A percentile compares a stretch with the other conserved stretches of the same genome.
Conservation (phyloP, 1,140 invertebrate genomes). For the Scaptomyza hsui region DNA sequence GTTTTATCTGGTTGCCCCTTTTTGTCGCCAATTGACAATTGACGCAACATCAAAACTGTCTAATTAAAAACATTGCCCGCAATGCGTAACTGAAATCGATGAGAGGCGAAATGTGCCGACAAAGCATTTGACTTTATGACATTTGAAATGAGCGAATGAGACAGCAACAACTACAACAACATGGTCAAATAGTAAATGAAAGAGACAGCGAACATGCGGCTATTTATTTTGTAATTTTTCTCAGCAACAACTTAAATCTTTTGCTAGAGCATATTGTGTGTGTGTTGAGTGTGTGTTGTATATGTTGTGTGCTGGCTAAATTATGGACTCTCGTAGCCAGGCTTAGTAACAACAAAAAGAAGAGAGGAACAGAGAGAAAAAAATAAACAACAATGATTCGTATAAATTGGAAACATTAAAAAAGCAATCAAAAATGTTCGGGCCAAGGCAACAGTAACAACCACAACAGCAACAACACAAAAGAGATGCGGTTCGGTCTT, state of each 20-base stretch:
- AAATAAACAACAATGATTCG: slow-evolving; percentile 82
- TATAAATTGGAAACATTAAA: slow-evolving; percentile 83
- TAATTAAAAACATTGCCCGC: slow-evolving; percentile 79
- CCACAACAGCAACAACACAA: slow-evolving; percentile 25
- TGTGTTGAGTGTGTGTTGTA: slow-evolving; percentile 13
- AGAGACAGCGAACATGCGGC: slow-evolving; percentile 19
- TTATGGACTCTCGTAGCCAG: slow-evolving; percentile 70
- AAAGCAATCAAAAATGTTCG: slow-evolving; percentile 81
- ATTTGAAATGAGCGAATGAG: slow-evolving; percentile 44
- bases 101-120: slow-evolving; percentile 69
- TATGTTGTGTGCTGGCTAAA: slow-evolving; percentile 57
- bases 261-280: slow-evolving; percentile 8
- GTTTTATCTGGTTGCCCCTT: slow-evolving; percentile 31
- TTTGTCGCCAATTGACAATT: slow-evolving; percentile 74
- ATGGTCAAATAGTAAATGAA: slow-evolving; percentile 32
- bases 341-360: slow-evolving; percentile 27
- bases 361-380: slow-evolving; percentile 26
- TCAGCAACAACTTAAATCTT: slow-evolving; percentile 44
- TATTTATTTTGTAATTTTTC: slow-evolving; percentile 82
- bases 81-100: slow-evolving; percentile 76
- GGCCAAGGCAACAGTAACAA: slow-evolving; percentile 62
- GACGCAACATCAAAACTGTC: slow-evolving; percentile 80
- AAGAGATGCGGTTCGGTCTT: slow-evolving; percentile 44
- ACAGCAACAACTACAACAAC: slow-evolving; percentile 14
- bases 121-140: slow-evolving; percentile 81